Base-by-base conservation (phyloP, 2,113 vertebrate species). In the Oriolus oriolus region DNA sequence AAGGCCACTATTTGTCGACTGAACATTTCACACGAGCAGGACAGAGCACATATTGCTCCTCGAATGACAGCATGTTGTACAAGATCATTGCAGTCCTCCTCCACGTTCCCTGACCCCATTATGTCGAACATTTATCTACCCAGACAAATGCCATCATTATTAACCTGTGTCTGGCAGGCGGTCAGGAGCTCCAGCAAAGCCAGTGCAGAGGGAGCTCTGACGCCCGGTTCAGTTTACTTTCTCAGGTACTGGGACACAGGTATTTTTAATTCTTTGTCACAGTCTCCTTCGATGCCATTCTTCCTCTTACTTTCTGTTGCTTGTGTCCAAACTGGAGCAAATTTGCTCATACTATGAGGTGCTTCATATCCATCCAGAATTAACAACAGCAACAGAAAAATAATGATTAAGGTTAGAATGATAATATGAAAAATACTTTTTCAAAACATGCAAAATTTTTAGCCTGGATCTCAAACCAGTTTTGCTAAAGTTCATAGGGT, bases 81-180 rank as follows among this genome's bases (percentile, higher is more conserved):
- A 66, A 39, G 42, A 74, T 52, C 33, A 56, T 11, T 80, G n/a
- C 70, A 49, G 88, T 45, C 17, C 47, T 65, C 44, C 74, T 60
- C 71, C 76, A 45, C 9, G 0, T 65, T 69, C 59, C 41, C 37
- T 85, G 94, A 90, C 60, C 86, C 52, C 87, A 63, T n/a, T 59
- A 31, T 64, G 82, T 80, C 6, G 1, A 71, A 74, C 50, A 84
- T 68, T 60, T 74, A 73, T 80, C 73, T 73, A 4, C 57, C 27
- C 59, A 75, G 70, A 80, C 37, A 63, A 91, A 90, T n/a, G 33
- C 52, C 42, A 83, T 37, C 73, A 30, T 78, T 70, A 73, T 85
- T 96, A 91, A 93, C 89, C 94, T 79, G 70, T 41, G 69, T 56
- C 87, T 84, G 80, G 76, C 82, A 86, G 81, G 68, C 71, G 44